Evolutionary conservation across 2,888 invertebrate species (phyloP), one percentile per base, ranked within the genome.

Genomic region (Stratiomys singularior): DNA sequence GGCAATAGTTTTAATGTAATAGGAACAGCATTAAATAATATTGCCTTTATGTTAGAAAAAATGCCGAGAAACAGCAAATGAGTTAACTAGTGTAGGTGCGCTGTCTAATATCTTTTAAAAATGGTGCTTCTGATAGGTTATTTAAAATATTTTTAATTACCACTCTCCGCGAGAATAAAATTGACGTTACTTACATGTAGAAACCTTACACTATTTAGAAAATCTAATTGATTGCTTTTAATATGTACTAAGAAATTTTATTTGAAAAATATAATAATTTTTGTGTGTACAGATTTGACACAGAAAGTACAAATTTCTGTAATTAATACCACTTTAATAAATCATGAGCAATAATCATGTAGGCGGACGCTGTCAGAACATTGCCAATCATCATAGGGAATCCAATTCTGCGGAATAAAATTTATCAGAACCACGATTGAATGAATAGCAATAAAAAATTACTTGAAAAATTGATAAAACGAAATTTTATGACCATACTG

Each of bases 401-500:
- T 25, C 96, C 96, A 79, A 95, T 89, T 83, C 93, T 93, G 85
- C 66, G 84, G 80, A 85, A 74, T 76, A 30, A 27, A 44, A 37
- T 37, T 37, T 37, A 5, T 37, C 3, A 37, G 5, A 5, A 5
- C 9, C 37, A 37, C 3, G 37, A 5, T 58, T 60, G 23, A 23
- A 27, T 18, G 15, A 18, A 52, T 52, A 4, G n/a, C 3, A 13
- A 18, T 9, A 15, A 52, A 52, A 21, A 58, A 18, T 56, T 86
- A 93, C 92, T 92, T 94, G 84, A 95, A 92, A 88, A 95, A 97
- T 81, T 95, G 91, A 82, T 93, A 88, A 85, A 97, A 96, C 0
- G 93, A 91, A 83, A 97, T 92, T 81, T 92, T 90, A 85, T 96
- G 96, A 7, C 96, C 97, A 85, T 97, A 96, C 82, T 96, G 96